Evolutionary conservation across 2,113 vertebrate genomes (phyloP).

Genomic region (Candoia aspera): DNA sequence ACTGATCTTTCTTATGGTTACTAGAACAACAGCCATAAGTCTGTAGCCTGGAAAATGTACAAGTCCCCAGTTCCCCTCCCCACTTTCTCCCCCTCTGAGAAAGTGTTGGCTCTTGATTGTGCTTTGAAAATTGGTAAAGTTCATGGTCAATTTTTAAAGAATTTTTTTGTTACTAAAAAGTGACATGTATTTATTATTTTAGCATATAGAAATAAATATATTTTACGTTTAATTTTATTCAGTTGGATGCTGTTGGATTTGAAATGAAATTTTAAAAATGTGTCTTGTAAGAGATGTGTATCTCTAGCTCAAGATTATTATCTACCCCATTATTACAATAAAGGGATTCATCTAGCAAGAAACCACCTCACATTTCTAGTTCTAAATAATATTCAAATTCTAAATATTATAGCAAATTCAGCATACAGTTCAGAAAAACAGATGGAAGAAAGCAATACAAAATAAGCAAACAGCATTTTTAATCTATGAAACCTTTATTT

Average conservation of each 20-base stretch:
- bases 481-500: constrained; percentile 18
- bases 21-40: neutral
- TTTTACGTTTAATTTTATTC: neutral
- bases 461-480: constrained; percentile 17
- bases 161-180: neutral
- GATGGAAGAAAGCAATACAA: constrained; percentile 7
- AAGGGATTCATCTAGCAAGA: neutral
- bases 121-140: neutral
- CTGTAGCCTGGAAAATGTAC: neutral
- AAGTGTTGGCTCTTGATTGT: neutral
- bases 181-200: neutral
- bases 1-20: neutral
- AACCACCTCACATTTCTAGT: constrained; percentile 35
- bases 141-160: neutral
- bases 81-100: neutral
- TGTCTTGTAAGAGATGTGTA: too few relatives aligned
- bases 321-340: neutral
- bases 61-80: neutral
- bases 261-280: neutral
- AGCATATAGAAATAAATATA: neutral
- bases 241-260: neutral
- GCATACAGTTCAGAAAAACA: neutral
- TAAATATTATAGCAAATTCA: constrained; percentile 11
- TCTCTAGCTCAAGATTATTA: neutral
- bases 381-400: neutral